Evolutionary conservation across 2,888 invertebrate species (phyloP).

Genomic region (Ditylenchus weischeri): DNA sequence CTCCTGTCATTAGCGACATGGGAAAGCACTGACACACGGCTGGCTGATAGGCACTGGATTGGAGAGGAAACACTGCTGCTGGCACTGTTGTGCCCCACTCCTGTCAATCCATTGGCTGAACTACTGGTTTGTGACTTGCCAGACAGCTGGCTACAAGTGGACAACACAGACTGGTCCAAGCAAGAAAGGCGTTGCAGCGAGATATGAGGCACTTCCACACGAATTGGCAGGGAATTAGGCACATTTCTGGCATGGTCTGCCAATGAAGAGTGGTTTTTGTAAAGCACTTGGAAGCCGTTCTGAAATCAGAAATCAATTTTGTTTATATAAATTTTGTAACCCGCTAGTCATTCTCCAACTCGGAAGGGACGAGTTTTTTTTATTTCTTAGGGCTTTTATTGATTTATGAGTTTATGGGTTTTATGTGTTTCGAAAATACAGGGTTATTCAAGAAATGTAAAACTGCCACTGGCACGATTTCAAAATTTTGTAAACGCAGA

Average conservation of each 20-base stretch:
- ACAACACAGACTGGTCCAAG: background rate
- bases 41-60: background rate
- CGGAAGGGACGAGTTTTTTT: too few species aligned
- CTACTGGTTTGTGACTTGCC: conserved; percentile 1
- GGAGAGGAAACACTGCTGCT: conserved; percentile 8
- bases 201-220: conserved; percentile 28
- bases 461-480: too few species aligned
- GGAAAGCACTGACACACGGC: conserved; percentile 1
- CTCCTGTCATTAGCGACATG: conserved; percentile 5
- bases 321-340: conserved; percentile 12
- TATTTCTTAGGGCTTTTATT: too few species aligned
- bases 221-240: conserved; percentile 21
- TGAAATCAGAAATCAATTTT: conserved; percentile 13
- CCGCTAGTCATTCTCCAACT: too few species aligned
- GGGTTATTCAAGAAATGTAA: too few species aligned
- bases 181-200: conserved; percentile 25
- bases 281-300: conserved; percentile 38
- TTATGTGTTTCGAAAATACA: too few species aligned
- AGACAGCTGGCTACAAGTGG: background rate
- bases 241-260: conserved; percentile 4
- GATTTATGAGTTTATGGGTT: too few species aligned
- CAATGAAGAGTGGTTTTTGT: conserved; percentile 35
- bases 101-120: background rate
- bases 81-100: background rate
- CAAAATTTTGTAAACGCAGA: too few species aligned